phyloP scores from a whole-genome alignment of 2,797 vertebrate species.

The Anniella stebbinsi region DNA sequence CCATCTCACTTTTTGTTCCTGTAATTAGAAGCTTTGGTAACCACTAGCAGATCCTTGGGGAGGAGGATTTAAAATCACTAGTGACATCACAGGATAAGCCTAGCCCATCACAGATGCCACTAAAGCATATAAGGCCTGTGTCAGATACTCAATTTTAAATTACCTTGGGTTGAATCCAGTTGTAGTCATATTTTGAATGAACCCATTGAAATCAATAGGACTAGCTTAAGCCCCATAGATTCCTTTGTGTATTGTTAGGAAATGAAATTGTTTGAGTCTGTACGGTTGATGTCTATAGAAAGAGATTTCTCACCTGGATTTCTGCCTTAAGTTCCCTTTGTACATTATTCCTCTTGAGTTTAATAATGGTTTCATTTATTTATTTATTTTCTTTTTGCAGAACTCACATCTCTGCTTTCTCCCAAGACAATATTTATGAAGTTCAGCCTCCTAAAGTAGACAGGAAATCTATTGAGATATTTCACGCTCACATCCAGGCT shows the following conservation, averaged over 20 bases:
- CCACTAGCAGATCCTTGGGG: not conserved
- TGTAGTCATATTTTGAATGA: too few species aligned
- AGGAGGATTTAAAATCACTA: not conserved
- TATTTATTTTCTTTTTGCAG: conserved; percentile 75
- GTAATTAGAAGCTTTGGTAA: not conserved
- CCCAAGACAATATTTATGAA: conserved; percentile 89
- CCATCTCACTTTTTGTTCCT: not conserved
- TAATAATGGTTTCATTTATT: conserved; percentile 24
- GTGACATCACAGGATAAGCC: not conserved
- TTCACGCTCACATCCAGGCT: conserved; percentile 88
- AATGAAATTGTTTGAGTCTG: conserved; percentile 13
- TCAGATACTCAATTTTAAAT: not conserved
- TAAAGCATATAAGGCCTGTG: not conserved
- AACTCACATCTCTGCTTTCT: conserved; percentile 88
- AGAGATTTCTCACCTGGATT: conserved; percentile 18
- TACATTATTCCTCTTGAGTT: conserved; percentile 12
- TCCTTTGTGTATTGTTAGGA: not conserved
- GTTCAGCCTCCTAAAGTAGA: conserved; percentile 85
- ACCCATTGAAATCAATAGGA: too few species aligned
- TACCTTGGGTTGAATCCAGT: too few species aligned
- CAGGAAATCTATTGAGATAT: conserved; percentile 86
- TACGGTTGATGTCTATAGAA: conserved; percentile 45
- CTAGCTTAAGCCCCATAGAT: too few species aligned
- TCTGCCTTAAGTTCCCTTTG: conserved; percentile 17
- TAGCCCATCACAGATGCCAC: not conserved